phyloP scores from a whole-genome alignment of 1,140 invertebrate species.

The Teleopsis dalmanni region DNA sequence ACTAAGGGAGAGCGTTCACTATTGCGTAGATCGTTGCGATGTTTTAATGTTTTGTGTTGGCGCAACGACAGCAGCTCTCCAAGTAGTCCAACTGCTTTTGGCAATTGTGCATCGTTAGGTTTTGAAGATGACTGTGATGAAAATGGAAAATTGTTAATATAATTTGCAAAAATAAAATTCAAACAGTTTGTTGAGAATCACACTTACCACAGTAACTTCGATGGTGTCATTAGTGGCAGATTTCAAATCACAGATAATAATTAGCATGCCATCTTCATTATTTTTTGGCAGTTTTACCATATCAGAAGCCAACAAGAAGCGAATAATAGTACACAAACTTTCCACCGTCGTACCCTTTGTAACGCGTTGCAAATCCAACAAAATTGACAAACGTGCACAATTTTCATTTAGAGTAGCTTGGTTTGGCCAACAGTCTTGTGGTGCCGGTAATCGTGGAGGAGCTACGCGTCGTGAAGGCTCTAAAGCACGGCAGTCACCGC shows the following conservation, averaged over 20 bases:
- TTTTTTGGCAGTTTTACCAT: slow-evolving; percentile 37
- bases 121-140: slow-evolving; percentile 43
- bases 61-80: slow-evolving; percentile 66
- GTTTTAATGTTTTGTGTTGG: slow-evolving; percentile 36
- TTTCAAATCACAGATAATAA: slow-evolving; percentile 75
- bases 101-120: slow-evolving; percentile 50
- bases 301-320: slow-evolving; percentile 57
- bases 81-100: slow-evolving; percentile 56
- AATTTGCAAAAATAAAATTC: not conserved
- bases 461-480: slow-evolving; percentile 65
- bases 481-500: slow-evolving; percentile 73
- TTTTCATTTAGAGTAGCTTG: slow-evolving; percentile 57
- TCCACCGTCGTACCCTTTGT: slow-evolving; percentile 65
- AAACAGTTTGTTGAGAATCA: not conserved
- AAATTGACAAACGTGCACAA: slow-evolving; percentile 66
- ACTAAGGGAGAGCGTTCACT: slow-evolving; percentile 57
- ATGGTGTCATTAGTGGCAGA: slow-evolving; percentile 70
- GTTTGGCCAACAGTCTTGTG: slow-evolving; percentile 73
- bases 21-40: slow-evolving; percentile 39
- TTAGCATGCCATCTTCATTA: slow-evolving; percentile 49
- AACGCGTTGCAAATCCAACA: slow-evolving; percentile 59
- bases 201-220: slow-evolving; percentile 76
- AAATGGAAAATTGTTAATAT: not conserved
- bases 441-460: slow-evolving; percentile 64
- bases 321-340: slow-evolving; percentile 58